Evolutionary conservation across 2,797 vertebrate genomes (phyloP), one percentile per base, ranked within the genome.

Genomic region (Hephaestus fuliginosus): DNA sequence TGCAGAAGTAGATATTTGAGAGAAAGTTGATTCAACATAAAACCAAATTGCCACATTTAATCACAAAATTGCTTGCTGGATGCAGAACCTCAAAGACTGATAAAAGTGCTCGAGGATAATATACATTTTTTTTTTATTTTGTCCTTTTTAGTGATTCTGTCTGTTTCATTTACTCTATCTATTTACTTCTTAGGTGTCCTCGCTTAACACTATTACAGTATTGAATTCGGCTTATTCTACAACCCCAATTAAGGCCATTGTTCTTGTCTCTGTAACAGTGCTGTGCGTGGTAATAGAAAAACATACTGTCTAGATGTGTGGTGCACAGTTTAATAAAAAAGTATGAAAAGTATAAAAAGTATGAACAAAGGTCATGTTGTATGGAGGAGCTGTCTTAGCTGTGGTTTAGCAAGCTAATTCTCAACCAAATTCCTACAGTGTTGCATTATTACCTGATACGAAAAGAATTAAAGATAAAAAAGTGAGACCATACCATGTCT

Each of bases 231-330:
- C 51, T 82, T 62, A 30, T 57, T 62, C 70, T 58, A 57, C 61
- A 64, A 3, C 15, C 41, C 70, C 62, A 88, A 66, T 85, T 86
- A 88, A 52, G 70, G 43, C 46, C n/a, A 43, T 68, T 78, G 68
- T 78, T 81, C 76, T 69, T 73, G 43, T 70, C 7, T 66, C 52
- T 61, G 7, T 60, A 39, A 67, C 70, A 68, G 44, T 49, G 46
- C 33, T 18, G 1, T 64, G 62, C 20, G n/a, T 63, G 63, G 43
- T 76, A 74, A 83, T 66, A 76, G 25, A 77, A 66, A 39, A 81
- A 74, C 61, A 53, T 12, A 39, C 36, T 39, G 36, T 8, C 17
- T 9, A 14, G 61, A 25, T 51, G 11, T 39, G 57, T 62, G 4
- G 41, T 41, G 78, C 14, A 60, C 49, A 72, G 2, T 41, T 6